Conservation (phyloP, 1,140 invertebrate species). For the Doryteuthis pealeii region DNA sequence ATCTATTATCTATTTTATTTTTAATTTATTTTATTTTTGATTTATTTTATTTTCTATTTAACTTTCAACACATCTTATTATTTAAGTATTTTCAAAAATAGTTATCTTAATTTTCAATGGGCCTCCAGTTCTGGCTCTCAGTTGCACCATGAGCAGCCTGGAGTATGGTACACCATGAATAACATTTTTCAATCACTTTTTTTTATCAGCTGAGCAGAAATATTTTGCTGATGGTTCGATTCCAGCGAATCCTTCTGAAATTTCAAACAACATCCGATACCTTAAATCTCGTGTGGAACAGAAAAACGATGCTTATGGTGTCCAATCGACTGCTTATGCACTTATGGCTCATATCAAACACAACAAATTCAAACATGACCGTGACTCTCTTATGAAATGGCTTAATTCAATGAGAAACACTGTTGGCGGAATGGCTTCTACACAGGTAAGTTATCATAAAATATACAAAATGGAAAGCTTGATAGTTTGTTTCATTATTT, state of each 20-base stretch:
- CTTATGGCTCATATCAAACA: conserved; percentile 74
- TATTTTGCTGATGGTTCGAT: conserved; percentile 53
- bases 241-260: conserved; percentile 45
- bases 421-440: conserved; percentile 94
- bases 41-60: no score
- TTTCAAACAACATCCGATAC: conserved; percentile 74
- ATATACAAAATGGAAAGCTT: no score
- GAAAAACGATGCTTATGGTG: conserved; percentile 87
- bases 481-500: no score
- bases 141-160: no score
- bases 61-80: no score
- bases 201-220: conserved; percentile 40
- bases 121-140: no score
- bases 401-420: conserved; percentile 85
- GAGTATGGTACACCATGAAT: no score
- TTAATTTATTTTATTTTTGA: no score
- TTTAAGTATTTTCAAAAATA: no score
- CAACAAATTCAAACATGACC: conserved; percentile 32
- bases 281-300: conserved; percentile 73
- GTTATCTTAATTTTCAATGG: no score
- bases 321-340: conserved; percentile 90
- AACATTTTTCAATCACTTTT: neutral
- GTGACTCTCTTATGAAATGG: conserved; percentile 82
- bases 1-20: no score
- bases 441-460: conserved; percentile 70